A percentile compares a stretch with the other conserved stretches of the same genome.
These are phyloP conservation scores for Sebastes itinus DNA, from an alignment of 2,797 vertebrate species.

Conservation along the genomic window DNA sequence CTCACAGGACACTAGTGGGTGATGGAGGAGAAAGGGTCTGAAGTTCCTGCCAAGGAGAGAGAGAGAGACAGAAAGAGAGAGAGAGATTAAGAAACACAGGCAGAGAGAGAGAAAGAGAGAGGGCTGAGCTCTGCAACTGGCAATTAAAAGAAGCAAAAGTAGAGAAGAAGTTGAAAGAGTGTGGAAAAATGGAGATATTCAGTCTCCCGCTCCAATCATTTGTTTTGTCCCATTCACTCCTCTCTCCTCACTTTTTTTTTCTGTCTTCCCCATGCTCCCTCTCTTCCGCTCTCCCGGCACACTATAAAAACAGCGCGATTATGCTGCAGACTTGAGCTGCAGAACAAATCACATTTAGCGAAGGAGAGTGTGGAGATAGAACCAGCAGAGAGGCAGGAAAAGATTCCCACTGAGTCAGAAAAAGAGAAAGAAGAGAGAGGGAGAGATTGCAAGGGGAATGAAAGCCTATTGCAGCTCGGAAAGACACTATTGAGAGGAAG, in stretches of 20 bases:
- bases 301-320: conserved; percentile 80
- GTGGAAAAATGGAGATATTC: conserved; percentile 33
- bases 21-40: conserved; percentile 25
- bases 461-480: conserved; percentile 61
- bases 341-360: conserved; percentile 86
- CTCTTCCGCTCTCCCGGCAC: conserved; percentile 49
- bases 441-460: conserved; percentile 62
- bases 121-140: conserved; percentile 38
- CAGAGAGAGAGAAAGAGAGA: neutral
- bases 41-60: neutral
- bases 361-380: conserved; percentile 72
- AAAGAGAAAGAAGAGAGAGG: conserved; percentile 48
- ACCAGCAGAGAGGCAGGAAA: conserved; percentile 62
- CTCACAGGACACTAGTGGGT: conserved; percentile 13
- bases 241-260: conserved; percentile 2
- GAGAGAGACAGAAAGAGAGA: neutral
- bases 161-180: conserved; percentile 60
- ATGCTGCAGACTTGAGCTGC: conserved; percentile 84
- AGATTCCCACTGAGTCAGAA: conserved; percentile 72
- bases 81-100: neutral
- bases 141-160: conserved; percentile 64
- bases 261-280: conserved; percentile 40
- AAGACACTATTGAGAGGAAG: conserved; percentile 32
- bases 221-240: conserved; percentile 60
- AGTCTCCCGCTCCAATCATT: conserved; percentile 46